A percentile compares a stretch with the other conserved stretches of the same genome.
phyloP scores from a whole-genome alignment of 2,113 vertebrate genomes.

The Plectropomus leopardus region DNA sequence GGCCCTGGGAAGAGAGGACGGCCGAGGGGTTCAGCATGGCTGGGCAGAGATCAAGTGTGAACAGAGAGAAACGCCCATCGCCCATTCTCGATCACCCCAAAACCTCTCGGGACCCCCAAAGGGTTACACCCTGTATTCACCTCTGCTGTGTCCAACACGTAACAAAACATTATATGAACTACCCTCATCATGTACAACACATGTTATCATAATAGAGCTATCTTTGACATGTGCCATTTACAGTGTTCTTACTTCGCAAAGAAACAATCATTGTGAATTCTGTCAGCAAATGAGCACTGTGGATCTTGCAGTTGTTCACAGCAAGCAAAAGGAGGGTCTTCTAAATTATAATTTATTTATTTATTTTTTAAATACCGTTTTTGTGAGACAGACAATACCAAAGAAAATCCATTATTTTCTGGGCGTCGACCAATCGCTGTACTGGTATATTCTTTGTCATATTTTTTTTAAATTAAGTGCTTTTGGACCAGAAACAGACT shows the following conservation, averaged over 20 bases:
- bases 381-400: conserved; percentile 15
- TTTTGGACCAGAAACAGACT: conserved; percentile 46
- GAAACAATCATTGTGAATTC: not conserved
- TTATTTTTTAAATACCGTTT: not conserved
- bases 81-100: conserved; percentile 79
- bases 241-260: not conserved
- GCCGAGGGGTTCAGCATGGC: conserved; percentile 84
- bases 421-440: conserved; percentile 6
- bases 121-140: conserved; percentile 78
- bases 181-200: conserved; percentile 44
- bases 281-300: conserved; percentile 9
- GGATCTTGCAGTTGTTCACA: conserved; percentile 6
- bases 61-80: conserved; percentile 81
- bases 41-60: conserved; percentile 86
- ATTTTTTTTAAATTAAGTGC: conserved; percentile 53
- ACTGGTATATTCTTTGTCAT: too few relatives aligned
- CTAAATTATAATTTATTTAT: not conserved
- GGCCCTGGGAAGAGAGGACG: conserved; percentile 69
- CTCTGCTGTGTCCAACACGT: conserved; percentile 48
- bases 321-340: not conserved
- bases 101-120: conserved; percentile 67
- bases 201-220: conserved; percentile 35
- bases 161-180: conserved; percentile 49
- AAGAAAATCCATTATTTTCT: conserved; percentile 27
- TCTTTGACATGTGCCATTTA: not conserved